phyloP scores from a whole-genome alignment of 2,888 invertebrate species.

The Stomorhina lunata region DNA sequence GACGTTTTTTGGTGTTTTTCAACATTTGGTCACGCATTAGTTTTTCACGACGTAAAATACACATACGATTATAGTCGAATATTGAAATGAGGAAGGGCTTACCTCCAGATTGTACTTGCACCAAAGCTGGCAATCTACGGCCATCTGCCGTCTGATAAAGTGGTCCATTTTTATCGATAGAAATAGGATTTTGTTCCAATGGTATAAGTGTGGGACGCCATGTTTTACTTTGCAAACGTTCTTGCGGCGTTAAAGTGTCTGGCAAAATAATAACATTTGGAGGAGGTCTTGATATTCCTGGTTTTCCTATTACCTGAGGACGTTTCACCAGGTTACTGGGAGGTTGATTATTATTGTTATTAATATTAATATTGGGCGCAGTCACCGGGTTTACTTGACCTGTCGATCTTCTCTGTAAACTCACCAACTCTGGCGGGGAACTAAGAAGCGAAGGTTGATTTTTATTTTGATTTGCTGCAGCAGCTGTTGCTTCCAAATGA shows the following conservation, averaged over 20 bases:
- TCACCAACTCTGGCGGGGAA: conserved; percentile 83
- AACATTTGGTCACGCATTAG: conserved; percentile 83
- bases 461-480: conserved; percentile 58
- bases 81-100: conserved; percentile 89
- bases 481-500: conserved; percentile 70
- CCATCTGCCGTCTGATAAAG: conserved; percentile 83
- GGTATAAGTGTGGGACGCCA: conserved; percentile 88
- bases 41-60: conserved; percentile 85
- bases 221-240: conserved; percentile 81
- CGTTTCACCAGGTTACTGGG: conserved; percentile 67
- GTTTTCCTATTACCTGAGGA: conserved; percentile 66
- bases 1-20: conserved; percentile 71
- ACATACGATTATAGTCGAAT: conserved; percentile 90
- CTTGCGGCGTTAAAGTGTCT: conserved; percentile 79
- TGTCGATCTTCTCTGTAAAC: conserved; percentile 80
- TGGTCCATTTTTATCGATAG: conserved; percentile 74
- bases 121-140: conserved; percentile 83
- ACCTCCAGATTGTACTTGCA: conserved; percentile 89
- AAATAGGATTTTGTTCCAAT: conserved; percentile 80
- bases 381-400: conserved; percentile 69
- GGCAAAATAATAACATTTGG: conserved; percentile 78
- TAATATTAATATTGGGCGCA: conserved; percentile 5
- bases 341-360: conserved; percentile 34
- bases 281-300: conserved; percentile 69
- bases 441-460: conserved; percentile 69